A percentile compares a stretch with the other conserved stretches of the same genome.
Conservation (phyloP, 2,888 invertebrate genomes). For the Lamellibrachia columna region DNA sequence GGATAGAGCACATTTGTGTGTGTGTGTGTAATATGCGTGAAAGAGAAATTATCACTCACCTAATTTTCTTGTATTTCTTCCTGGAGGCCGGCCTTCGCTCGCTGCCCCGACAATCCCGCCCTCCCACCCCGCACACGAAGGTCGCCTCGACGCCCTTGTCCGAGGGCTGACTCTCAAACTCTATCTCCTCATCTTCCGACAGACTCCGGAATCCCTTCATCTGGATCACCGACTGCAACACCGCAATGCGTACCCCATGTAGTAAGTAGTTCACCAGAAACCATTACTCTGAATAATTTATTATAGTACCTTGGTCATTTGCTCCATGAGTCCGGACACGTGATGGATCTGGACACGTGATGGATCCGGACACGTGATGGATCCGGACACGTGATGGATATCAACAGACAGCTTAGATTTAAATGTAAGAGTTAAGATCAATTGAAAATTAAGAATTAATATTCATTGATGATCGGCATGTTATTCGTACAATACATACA, state of each 20-base stretch:
- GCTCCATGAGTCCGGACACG: no score
- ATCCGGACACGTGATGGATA: no score
- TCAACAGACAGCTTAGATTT: background rate
- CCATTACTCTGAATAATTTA: no score
- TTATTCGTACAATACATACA: background rate
- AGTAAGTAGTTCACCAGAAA: no score
- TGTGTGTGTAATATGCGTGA: background rate
- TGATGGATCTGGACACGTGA: no score
- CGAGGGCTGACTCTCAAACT: slow-evolving; percentile 85
- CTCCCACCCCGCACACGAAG: slow-evolving; percentile 81
- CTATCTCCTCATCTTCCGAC: slow-evolving; percentile 87
- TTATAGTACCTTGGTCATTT: no score
- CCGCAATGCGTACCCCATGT: no score
- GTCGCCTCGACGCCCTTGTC: slow-evolving; percentile 89
- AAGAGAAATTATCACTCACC: slow-evolving; percentile 68
- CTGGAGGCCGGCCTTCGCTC: slow-evolving; percentile 82
- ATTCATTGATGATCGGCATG: background rate
- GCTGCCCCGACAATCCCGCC: slow-evolving; percentile 83
- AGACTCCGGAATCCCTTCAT: slow-evolving; percentile 89
- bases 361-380: no score
- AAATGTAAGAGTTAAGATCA: background rate
- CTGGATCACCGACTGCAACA: slow-evolving; percentile 84
- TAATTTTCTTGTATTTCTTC: slow-evolving; percentile 85
- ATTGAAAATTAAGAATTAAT: background rate
- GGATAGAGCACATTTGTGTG: no score